Conservation (phyloP, 2,113 vertebrate species). For the Drymodes brunneopygia region DNA sequence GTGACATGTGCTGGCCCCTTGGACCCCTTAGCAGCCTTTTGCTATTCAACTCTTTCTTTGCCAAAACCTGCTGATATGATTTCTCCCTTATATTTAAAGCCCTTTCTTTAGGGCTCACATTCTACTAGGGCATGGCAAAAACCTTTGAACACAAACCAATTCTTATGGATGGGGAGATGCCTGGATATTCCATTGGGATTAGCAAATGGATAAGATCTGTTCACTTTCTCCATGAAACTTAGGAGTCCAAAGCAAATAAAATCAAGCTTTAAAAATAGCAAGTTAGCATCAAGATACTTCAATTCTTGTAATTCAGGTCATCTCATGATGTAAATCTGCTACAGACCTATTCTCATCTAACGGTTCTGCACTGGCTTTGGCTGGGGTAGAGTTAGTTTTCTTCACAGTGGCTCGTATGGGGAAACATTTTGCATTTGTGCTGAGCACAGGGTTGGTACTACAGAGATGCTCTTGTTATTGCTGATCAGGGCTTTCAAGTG, state of each 20-base stretch:
- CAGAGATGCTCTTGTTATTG: not conserved
- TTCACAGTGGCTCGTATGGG: not conserved
- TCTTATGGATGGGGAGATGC: not conserved
- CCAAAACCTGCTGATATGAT: not conserved
- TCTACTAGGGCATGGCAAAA: not conserved
- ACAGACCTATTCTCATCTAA: not conserved
- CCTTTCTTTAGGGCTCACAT: not conserved
- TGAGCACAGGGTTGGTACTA: not conserved
- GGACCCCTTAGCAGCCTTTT: not conserved
- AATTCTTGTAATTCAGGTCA: not conserved
- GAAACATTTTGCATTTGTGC: not conserved
- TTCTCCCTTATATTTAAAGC: not conserved
- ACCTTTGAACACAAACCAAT: not conserved
- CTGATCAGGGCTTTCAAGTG: not conserved
- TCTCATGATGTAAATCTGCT: not conserved
- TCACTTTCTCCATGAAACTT: not conserved
- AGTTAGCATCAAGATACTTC: not conserved
- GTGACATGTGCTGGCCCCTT: not conserved
- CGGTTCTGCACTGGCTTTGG: not conserved
- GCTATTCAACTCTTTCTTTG: not conserved
- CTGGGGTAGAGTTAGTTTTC: not conserved
- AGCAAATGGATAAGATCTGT: not conserved
- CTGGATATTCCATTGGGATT: not conserved
- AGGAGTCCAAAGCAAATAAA: not conserved
- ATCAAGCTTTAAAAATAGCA: not conserved